Evolutionary conservation across 2,888 invertebrate genomes (phyloP), one percentile per base, ranked within the genome.

Genomic region (Diarsia dahlii): DNA sequence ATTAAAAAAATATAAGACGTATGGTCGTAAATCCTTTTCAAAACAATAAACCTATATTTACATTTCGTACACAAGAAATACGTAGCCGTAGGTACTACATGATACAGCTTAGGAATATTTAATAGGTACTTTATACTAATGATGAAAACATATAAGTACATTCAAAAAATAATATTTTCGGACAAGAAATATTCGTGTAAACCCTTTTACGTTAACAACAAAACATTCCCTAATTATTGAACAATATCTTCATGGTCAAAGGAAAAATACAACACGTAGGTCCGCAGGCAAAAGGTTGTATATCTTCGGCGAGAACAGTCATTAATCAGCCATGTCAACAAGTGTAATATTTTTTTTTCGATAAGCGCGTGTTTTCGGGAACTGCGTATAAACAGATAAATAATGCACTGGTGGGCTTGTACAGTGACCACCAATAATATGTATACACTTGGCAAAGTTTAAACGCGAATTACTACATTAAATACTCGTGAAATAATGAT

Each of bases 301-400:
- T 58, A 76, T 73, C 34, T 18, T 13, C 20, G 58, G n/a, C n/a
- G 18, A 70, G 68, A 64, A 20, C 39, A 28, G 39, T 23, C n/a
- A 1, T 34, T 70, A 82, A 75, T 23, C 28, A 62, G 23, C 15
- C 56, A 18, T 18, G n/a, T 75, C 20, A 69, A 74, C n/a, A 58
- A 45, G 13, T 60, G 20, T 54, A n/a, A n/a, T n/a, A 72, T 65
- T 68, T 72, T 80, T 68, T 54, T n/a, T 2, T 23, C 78, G 79
- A 83, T 83, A 81, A 78, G 18, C 39, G 48, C 12, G 0, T 20
- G 20, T 69, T 76, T 69, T 77, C 8, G 62, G 46, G 10, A 69
- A 72, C 52, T 52, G 46, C 20, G 71, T 28, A 66, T n/a, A 71
- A 79, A 75, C 13, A n/a, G 34, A 70, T 56, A 62, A 28, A 62